Conservation (phyloP, 2,797 vertebrate species). For the Helicolenus hilgendorfi region DNA sequence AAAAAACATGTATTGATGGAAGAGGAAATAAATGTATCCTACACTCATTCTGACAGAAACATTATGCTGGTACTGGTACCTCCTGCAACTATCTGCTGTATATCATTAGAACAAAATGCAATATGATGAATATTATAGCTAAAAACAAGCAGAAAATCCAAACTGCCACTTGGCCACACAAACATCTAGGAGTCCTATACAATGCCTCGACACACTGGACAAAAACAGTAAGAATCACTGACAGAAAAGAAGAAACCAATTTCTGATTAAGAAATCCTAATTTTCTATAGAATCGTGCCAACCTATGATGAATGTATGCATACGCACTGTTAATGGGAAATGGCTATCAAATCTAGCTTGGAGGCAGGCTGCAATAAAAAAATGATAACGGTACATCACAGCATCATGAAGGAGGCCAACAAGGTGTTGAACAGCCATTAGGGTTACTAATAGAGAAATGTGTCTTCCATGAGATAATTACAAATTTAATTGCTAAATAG, state of each 20-base stretch:
- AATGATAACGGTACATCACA: not conserved
- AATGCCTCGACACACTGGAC: not conserved
- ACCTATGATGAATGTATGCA: not conserved
- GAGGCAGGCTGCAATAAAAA: not conserved
- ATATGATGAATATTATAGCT: not conserved
- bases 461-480: not conserved
- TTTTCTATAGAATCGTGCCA: not conserved
- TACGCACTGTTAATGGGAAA: not conserved
- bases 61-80: not conserved
- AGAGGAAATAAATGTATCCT: not conserved
- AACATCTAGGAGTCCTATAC: not conserved
- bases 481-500: not conserved
- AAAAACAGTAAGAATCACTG: not conserved
- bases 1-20: not conserved
- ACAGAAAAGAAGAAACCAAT: not conserved
- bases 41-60: not conserved
- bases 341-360: not conserved
- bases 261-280: not conserved
- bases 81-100: not conserved
- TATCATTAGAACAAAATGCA: not conserved
- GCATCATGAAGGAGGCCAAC: not conserved
- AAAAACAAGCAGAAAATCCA: not conserved
- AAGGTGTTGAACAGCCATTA: not conserved
- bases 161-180: not conserved
- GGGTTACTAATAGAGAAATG: not conserved